Evolutionary conservation across 2,888 invertebrate genomes (phyloP).

Genomic region (Dasysyrphus tricinctus): DNA sequence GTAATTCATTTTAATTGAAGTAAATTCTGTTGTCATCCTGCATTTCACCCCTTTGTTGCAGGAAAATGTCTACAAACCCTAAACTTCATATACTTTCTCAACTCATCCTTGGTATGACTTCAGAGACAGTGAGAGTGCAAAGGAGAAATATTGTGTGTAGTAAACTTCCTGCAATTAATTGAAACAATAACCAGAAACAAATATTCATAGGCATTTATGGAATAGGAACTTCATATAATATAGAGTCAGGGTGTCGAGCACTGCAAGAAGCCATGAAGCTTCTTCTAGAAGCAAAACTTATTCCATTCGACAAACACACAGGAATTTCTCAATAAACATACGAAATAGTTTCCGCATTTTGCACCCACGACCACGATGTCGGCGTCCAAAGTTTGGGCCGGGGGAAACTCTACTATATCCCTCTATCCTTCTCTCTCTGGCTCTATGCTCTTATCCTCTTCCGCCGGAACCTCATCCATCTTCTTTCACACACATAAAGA

Average conservation of each 20-base stretch:
- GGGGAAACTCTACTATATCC: slow-evolving; percentile 3
- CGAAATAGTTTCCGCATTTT: slow-evolving; percentile 78
- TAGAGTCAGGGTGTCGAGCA: slow-evolving; percentile 15
- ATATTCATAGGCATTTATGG: slow-evolving; percentile 63
- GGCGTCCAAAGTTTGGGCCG: slow-evolving; percentile 46
- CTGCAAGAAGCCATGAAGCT: slow-evolving; percentile 35
- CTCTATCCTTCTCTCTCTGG: background rate
- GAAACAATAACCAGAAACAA: slow-evolving; percentile 73
- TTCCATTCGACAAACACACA: slow-evolving; percentile 76
- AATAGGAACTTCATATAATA: slow-evolving; percentile 18
- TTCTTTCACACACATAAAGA: slow-evolving; percentile 60
- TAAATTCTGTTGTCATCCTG: slow-evolving; percentile 69
- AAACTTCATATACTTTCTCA: background rate
- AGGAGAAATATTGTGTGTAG: slow-evolving; percentile 43
- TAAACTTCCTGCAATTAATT: slow-evolving; percentile 74
- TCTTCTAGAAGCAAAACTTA: slow-evolving; percentile 57
- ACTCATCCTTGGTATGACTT: slow-evolving; percentile 21
- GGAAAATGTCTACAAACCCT: background rate
- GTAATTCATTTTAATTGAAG: slow-evolving; percentile 74
- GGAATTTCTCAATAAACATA: slow-evolving; percentile 83
- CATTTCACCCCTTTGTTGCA: slow-evolving; percentile 60
- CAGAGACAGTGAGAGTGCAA: slow-evolving; percentile 27
- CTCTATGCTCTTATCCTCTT: slow-evolving; percentile 69
- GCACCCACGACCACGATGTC: slow-evolving; percentile 60
- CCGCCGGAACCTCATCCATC: slow-evolving; percentile 74